These are phyloP conservation scores for Ferrisia virgata DNA, from an alignment of 2,888 invertebrate species.

Conservation along the genomic window DNA sequence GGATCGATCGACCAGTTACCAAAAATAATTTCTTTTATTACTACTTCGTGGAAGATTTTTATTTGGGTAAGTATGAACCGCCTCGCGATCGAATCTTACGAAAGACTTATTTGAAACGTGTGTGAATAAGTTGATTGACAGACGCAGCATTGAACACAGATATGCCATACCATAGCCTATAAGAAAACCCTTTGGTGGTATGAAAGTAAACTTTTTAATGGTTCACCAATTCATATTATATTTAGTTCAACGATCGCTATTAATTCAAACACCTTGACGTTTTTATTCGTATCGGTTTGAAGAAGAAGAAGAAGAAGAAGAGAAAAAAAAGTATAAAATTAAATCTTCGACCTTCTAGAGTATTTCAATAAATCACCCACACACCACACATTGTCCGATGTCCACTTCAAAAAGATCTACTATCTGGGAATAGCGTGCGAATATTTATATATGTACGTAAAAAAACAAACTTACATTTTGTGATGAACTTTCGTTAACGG, in stretches of 20 bases:
- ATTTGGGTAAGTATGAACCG: too few relatives aligned
- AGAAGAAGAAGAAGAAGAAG: too few relatives aligned
- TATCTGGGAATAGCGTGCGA: background rate
- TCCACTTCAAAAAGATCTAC: background rate
- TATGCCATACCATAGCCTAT: too few relatives aligned
- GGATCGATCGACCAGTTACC: background rate
- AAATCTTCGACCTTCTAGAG: background rate
- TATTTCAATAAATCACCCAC: background rate
- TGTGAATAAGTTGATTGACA: background rate
- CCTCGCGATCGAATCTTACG: background rate
- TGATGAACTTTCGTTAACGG: background rate
- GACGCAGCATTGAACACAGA: conserved; percentile 1
- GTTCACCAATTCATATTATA: background rate
- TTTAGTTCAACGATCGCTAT: background rate
- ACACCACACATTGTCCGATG: background rate
- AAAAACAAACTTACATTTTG: background rate
- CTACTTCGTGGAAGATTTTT: background rate
- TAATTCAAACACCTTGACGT: conserved; percentile 1
- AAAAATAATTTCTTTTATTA: background rate
- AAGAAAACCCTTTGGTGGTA: background rate
- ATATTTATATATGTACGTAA: background rate
- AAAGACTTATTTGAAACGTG: background rate
- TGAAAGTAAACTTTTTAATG: background rate
- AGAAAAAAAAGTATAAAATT: too few relatives aligned
- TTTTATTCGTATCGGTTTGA: background rate